A percentile compares a stretch with the other conserved stretches of the same genome.
Conservation (phyloP, 2,888 invertebrate species). For the Leistus spinibarbis region DNA sequence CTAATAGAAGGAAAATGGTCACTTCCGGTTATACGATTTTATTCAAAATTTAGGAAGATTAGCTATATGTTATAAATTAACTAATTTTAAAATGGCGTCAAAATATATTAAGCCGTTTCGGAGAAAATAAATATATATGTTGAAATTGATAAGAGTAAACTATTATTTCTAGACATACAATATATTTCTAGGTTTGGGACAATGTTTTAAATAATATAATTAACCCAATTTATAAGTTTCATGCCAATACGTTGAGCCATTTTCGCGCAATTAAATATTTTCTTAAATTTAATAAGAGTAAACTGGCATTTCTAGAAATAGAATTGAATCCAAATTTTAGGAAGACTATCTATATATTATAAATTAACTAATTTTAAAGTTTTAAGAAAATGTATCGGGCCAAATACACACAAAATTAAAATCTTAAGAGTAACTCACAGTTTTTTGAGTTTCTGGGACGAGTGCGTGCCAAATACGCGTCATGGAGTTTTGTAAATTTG, state of each 20-base stretch:
- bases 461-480: constrained; percentile 91
- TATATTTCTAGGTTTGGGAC: too few relatives aligned
- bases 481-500: constrained; percentile 92
- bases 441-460: constrained; percentile 83
- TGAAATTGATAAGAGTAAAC: too few relatives aligned
- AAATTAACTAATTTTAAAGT: neutral
- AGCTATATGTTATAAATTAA: neutral
- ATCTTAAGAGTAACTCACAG: constrained; percentile 64
- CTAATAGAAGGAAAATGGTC: constrained; percentile 60
- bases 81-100: too few relatives aligned
- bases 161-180: too few relatives aligned
- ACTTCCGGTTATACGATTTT: constrained; percentile 47
- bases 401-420: too few relatives aligned
- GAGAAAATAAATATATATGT: too few relatives aligned
- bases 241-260: too few relatives aligned
- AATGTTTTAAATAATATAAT: too few relatives aligned
- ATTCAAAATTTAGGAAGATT: constrained; percentile 44
- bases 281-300: constrained; percentile 79
- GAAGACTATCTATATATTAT: neutral
- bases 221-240: too few relatives aligned
- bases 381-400: too few relatives aligned
- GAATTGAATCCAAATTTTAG: constrained; percentile 50
- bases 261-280: constrained; percentile 82
- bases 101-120: too few relatives aligned
- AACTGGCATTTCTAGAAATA: constrained; percentile 40